Evolutionary conservation across 2,113 vertebrate species (phyloP), one percentile per base, ranked within the genome.

Genomic region (Phalacrocorax brasilianus): DNA sequence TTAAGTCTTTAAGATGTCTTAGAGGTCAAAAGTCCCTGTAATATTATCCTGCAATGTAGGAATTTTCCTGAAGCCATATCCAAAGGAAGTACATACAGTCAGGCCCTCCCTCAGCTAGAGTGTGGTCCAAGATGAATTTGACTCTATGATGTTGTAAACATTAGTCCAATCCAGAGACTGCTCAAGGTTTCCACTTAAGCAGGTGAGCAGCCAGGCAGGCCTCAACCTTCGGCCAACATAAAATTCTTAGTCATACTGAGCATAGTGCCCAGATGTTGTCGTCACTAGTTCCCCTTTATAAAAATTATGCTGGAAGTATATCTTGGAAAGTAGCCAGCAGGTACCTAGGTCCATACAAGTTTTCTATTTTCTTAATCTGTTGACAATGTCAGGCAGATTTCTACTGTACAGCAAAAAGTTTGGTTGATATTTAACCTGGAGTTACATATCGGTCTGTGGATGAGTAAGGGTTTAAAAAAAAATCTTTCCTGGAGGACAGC

Each of bases 371-470:
- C 75, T 93, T 85, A 32, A 55, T 38, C 21, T 85, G 6, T 55
- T 75, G 50, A 63, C 49, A 73, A 33, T 44, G 80, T 59, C 47
- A 95, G 83, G 45, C 15, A 72, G 61, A 84, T 94, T 96, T 49
- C 22, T 79, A 40, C 58, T 63, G 20, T 47, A 83, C 77, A 91
- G 75, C 38, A 82, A 91, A 95, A 93, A 35, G 38, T 80, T 71
- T 88, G 20, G 62, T 95, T 98, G 93, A 78, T 92, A 89, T 90
- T 94, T 97, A 97, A 94, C 87, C 77, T 90, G 88, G 47, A 68
- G 71, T 95, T 96, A 95, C 73, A 85, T 77, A 91, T 59, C 56
- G 84, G 75, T 88, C 49, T 90, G 38, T 96, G 62, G 90, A 88
- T 96, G 72, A 91, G 49, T 86, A 96, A 66, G 32, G 21, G 33